Percentiles rank a stretch among this genome's conserved stretches.
Evolutionary conservation across 2,797 vertebrate genomes (phyloP).

Genomic region (Arnoldichthys spilopterus): DNA sequence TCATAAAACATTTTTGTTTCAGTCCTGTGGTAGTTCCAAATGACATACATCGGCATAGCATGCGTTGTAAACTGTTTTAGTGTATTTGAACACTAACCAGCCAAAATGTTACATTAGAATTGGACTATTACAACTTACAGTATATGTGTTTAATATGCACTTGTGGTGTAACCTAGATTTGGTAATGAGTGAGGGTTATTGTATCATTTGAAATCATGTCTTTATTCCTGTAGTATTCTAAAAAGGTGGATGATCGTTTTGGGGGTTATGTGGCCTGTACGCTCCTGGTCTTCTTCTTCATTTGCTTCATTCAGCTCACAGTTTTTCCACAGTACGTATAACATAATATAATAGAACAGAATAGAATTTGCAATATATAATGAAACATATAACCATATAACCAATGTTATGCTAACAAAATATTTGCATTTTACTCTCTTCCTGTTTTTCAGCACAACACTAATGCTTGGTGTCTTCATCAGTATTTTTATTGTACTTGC

Average conservation of each 20-base stretch:
- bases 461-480: constrained; percentile 88
- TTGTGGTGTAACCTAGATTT: not conserved
- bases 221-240: constrained; percentile 84
- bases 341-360: not conserved
- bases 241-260: constrained; percentile 92
- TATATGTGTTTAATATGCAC: not conserved
- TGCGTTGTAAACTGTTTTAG: not conserved
- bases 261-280: constrained; percentile 91
- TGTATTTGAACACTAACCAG: not conserved
- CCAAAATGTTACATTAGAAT: not conserved
- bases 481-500: constrained; percentile 86
- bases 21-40: too few relatives aligned
- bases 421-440: not conserved
- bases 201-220: not conserved
- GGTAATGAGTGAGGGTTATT: not conserved
- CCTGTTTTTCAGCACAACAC: constrained; percentile 77
- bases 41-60: too few relatives aligned
- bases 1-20: too few relatives aligned
- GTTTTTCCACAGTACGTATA: constrained; percentile 87
- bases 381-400: too few relatives aligned
- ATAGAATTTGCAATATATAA: too few relatives aligned
- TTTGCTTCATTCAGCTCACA: constrained; percentile 88
- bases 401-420: too few relatives aligned
- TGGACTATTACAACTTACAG: not conserved
- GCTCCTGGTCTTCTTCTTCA: constrained; percentile 90